A percentile compares a stretch with the other conserved stretches of the same genome.
phyloP scores from a whole-genome alignment of 2,888 invertebrate genomes.

The Lasioglossum morio region DNA sequence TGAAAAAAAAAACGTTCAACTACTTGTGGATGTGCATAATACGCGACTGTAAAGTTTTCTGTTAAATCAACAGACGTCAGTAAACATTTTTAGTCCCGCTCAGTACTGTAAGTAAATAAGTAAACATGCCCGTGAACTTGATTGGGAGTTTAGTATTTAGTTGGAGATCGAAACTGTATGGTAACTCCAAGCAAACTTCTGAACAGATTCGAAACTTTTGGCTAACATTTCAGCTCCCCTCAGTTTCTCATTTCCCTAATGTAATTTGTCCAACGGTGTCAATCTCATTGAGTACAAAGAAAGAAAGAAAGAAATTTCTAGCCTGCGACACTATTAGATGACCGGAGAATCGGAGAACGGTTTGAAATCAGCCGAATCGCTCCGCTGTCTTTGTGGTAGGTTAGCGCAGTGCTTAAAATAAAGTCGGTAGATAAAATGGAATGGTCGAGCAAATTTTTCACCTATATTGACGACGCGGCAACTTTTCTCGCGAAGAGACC shows the following conservation, averaged over 20 bases:
- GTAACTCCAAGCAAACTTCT: neutral
- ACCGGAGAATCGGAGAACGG: neutral
- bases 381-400: neutral
- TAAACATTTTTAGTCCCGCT: neutral
- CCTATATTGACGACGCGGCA: slow-evolving; percentile 23
- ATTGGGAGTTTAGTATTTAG: neutral
- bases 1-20: neutral
- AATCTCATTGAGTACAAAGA: neutral
- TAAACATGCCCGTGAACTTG: neutral
- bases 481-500: slow-evolving; percentile 54
- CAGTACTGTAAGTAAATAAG: neutral
- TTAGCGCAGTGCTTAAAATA: slow-evolving; percentile 3
- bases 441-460: slow-evolving; percentile 29
- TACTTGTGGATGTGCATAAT: neutral
- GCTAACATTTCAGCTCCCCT: neutral
- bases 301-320: too few species aligned
- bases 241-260: neutral
- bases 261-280: neutral
- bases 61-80: neutral
- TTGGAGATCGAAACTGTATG: neutral
- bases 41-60: neutral
- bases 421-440: neutral
- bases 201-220: neutral
- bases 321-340: neutral
- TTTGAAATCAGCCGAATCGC: neutral